These are phyloP conservation scores for Trachelus troglodyta DNA, from an alignment of 2,888 invertebrate genomes.

Conservation along the genomic window DNA sequence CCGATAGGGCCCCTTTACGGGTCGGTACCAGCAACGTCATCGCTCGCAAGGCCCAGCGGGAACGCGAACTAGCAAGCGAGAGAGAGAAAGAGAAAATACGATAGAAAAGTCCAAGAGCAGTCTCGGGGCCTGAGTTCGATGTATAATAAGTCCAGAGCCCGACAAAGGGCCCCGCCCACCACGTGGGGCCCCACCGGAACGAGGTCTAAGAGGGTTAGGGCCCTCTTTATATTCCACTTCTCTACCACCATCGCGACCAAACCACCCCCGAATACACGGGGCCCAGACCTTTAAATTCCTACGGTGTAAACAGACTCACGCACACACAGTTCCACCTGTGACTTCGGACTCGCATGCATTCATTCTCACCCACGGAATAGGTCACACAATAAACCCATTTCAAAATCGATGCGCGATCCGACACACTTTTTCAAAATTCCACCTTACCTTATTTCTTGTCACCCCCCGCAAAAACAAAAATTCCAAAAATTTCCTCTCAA, in stretches of 20 bases:
- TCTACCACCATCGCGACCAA: constrained; percentile 18
- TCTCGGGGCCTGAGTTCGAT: constrained; percentile 12
- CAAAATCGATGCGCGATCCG: not conserved
- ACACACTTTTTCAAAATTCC: not conserved
- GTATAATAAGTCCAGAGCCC: constrained; percentile 32
- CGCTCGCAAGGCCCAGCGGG: constrained; percentile 9
- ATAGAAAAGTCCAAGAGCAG: constrained; percentile 4
- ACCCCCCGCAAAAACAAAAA: not conserved
- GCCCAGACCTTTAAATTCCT: constrained; percentile 44
- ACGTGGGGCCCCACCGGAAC: constrained; percentile 39
- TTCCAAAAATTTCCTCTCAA: not conserved
- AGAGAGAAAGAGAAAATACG: not conserved
- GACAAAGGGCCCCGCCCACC: constrained; percentile 41
- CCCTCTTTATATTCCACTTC: constrained; percentile 30
- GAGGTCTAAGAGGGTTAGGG: constrained; percentile 33
- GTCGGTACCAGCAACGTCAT: not conserved
- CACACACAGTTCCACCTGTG: not conserved
- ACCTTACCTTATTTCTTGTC: not conserved
- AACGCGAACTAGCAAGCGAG: constrained; percentile 9
- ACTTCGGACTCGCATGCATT: not conserved
- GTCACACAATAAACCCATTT: not conserved
- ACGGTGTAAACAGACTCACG: constrained; percentile 41
- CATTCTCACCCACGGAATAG: not conserved
- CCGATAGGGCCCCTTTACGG: not conserved
- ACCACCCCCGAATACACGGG: constrained; percentile 17